Conservation (phyloP, 2,888 invertebrate species). For the Amorpha juglandis region DNA sequence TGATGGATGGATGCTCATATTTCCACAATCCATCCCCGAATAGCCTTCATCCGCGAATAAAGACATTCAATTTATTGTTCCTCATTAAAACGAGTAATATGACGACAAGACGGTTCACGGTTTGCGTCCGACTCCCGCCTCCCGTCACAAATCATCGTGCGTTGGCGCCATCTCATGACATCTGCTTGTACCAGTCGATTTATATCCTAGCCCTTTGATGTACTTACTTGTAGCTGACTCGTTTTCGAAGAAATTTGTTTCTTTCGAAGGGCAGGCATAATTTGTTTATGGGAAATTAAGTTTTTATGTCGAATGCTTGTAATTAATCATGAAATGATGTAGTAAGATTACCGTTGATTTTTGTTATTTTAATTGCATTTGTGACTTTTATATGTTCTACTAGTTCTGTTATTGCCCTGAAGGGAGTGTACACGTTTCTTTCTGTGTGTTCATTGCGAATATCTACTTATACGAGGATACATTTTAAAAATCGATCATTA, state of each 20-base stretch:
- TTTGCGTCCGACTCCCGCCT: slow-evolving; percentile 50
- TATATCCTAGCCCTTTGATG: slow-evolving; percentile 68
- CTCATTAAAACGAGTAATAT: neutral
- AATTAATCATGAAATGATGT: no score
- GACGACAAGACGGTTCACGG: slow-evolving; percentile 55
- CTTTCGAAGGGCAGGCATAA: slow-evolving; percentile 39
- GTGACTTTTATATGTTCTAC: no score
- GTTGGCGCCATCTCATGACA: slow-evolving; percentile 67
- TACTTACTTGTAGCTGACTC: slow-evolving; percentile 40
- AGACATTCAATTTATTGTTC: slow-evolving; percentile 31
- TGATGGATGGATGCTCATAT: neutral
- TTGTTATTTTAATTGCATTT: no score
- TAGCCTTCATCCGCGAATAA: slow-evolving; percentile 44
- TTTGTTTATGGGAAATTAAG: slow-evolving; percentile 41
- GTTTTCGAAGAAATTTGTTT: slow-evolving; percentile 49
- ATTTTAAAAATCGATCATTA: no score
- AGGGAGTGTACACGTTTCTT: no score
- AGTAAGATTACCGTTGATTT: no score
- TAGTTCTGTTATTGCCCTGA: no score
- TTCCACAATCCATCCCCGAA: neutral
- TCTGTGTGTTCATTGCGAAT: no score
- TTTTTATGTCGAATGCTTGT: slow-evolving; percentile 26
- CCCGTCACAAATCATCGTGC: slow-evolving; percentile 43
- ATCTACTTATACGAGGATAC: no score
- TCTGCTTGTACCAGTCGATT: slow-evolving; percentile 58